Conservation (phyloP, 2,113 vertebrate genomes). For the Pollachius pollachius region DNA sequence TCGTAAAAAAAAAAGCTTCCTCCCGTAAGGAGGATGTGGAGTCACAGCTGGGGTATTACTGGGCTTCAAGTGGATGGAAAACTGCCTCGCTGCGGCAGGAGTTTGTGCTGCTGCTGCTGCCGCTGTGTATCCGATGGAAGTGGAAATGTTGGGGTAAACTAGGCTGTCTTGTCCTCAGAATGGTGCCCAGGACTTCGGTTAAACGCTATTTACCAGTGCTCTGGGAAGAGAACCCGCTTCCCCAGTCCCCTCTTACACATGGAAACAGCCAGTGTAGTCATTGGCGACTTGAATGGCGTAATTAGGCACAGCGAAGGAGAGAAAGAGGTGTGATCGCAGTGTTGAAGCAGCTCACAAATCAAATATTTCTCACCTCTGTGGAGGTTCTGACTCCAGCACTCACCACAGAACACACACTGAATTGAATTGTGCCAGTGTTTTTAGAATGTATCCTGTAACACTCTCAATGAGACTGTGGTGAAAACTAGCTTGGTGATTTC, state of each 20-base stretch:
- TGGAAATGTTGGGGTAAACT: conserved; percentile 45
- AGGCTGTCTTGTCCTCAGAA: conserved; percentile 44
- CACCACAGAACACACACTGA: conserved; percentile 1
- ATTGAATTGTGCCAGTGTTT: too few species aligned
- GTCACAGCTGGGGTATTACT: conserved; percentile 66
- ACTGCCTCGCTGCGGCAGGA: conserved; percentile 46
- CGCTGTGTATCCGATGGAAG: conserved; percentile 50
- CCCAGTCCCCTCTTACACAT: conserved; percentile 40
- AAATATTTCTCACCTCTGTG: conserved; percentile 51
- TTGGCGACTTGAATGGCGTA: conserved; percentile 43
- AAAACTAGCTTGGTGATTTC: too few species aligned
- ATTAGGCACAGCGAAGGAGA: conserved; percentile 62
- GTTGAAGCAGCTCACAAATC: conserved; percentile 56
- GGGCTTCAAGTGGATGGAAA: conserved; percentile 63
- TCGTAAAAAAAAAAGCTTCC: conserved; percentile 50
- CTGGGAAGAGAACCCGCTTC: conserved; percentile 27
- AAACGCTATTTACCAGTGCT: conserved; percentile 47
- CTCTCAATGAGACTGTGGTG: too few species aligned
- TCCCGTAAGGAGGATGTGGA: conserved; percentile 51
- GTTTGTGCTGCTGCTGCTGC: conserved; percentile 42
- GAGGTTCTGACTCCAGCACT: conserved; percentile 30
- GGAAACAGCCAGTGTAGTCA: conserved; percentile 22
- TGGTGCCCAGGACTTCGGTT: conserved; percentile 54
- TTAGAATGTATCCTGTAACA: too few species aligned
- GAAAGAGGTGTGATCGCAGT: conserved; percentile 57